Percentiles rank a stretch among this genome's conserved stretches.
These are phyloP conservation scores for Acronicta alni DNA, from an alignment of 2,888 invertebrate species.

Conservation along the genomic window DNA sequence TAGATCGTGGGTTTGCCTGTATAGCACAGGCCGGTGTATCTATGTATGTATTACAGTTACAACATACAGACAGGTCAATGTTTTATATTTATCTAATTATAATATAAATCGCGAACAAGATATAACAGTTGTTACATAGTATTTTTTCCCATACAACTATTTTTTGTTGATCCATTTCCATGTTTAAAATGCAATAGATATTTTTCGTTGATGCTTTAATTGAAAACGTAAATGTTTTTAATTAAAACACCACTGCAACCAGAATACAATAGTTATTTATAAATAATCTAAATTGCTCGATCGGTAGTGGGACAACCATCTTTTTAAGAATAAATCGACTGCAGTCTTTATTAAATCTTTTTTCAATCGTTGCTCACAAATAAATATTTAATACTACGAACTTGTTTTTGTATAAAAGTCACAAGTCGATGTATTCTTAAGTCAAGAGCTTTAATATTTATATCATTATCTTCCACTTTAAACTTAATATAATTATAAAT, in stretches of 20 bases:
- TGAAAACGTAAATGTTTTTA: conserved; percentile 36
- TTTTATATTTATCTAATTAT: conserved; percentile 74
- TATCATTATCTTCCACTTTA: conserved; percentile 86
- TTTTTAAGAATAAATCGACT: conserved; percentile 79
- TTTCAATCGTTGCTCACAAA: conserved; percentile 55
- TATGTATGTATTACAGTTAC: conserved; percentile 55
- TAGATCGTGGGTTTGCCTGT: conserved; percentile 51
- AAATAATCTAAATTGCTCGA: conserved; percentile 83
- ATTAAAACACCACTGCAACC: conserved; percentile 60
- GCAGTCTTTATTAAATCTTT: conserved; percentile 56
- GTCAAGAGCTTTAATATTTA: conserved; percentile 87
- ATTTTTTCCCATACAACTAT: conserved; percentile 83
- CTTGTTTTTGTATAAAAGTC: conserved; percentile 24
- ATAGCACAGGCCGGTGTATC: conserved; percentile 41
- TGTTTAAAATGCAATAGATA: conserved; percentile 88
- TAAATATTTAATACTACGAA: conserved; percentile 41
- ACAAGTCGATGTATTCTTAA: conserved; percentile 80
- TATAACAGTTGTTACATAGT: conserved; percentile 86
- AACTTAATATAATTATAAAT: conserved; percentile 73
- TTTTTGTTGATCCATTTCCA: conserved; percentile 87
- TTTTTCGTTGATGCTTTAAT: conserved; percentile 61
- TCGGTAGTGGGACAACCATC: conserved; percentile 59
- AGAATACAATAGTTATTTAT: conserved; percentile 85
- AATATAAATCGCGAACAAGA: conserved; percentile 84
- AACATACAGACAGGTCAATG: conserved; percentile 62